Conservation (phyloP, 2,888 invertebrate species). For the Tetragonisca angustula region DNA sequence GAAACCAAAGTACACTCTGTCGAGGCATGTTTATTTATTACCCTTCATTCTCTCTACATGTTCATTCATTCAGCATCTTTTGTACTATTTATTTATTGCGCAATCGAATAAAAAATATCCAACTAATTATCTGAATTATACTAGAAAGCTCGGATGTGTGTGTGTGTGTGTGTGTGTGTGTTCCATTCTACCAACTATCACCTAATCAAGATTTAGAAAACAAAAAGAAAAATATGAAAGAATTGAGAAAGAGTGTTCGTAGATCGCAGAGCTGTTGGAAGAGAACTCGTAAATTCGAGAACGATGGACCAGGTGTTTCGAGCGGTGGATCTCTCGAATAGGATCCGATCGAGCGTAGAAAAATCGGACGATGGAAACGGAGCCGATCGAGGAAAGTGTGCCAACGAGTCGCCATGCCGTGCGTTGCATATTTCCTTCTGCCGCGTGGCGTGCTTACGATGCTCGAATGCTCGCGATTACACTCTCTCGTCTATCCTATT, state of each 20-base stretch:
- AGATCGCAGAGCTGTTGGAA: neutral
- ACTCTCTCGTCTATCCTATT: slow-evolving; percentile 8
- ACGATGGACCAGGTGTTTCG: slow-evolving; percentile 17
- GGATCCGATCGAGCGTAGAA: slow-evolving; percentile 11
- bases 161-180: neutral
- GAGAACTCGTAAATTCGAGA: slow-evolving; percentile 2
- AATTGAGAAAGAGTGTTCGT: neutral
- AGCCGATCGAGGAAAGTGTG: slow-evolving; percentile 79
- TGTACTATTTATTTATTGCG: slow-evolving; percentile 56
- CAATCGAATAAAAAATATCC: slow-evolving; percentile 18
- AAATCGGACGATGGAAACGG: slow-evolving; percentile 66
- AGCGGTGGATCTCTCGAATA: neutral
- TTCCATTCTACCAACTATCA: neutral
- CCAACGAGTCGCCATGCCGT: slow-evolving; percentile 75
- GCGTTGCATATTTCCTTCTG: slow-evolving; percentile 53
- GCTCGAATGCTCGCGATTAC: slow-evolving; percentile 9
- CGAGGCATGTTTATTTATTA: slow-evolving; percentile 45
- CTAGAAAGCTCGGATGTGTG: neutral
- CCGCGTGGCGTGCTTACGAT: slow-evolving; percentile 12
- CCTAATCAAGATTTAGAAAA: too few relatives aligned
- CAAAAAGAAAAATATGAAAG: neutral
- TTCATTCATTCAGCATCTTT: slow-evolving; percentile 24
- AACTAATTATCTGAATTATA: neutral
- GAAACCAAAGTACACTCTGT: slow-evolving; percentile 65
- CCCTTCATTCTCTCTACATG: slow-evolving; percentile 11